phyloP scores from a whole-genome alignment of 1,140 invertebrate genomes.

The Amyelois transitella region DNA sequence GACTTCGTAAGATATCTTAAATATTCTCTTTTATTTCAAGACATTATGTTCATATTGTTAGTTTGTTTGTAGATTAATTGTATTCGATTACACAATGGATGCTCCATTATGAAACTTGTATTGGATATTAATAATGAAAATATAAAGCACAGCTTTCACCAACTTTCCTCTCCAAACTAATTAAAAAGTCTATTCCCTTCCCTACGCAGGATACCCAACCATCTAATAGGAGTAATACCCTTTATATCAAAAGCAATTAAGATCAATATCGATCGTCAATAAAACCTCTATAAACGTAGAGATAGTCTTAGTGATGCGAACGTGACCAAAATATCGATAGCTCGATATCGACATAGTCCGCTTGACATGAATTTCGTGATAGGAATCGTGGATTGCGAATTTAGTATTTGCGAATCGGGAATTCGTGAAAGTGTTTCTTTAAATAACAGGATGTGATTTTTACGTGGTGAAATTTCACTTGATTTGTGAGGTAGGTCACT shows the following conservation, averaged over 20 bases:
- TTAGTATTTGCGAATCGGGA: slow-evolving; percentile 12
- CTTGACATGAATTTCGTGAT: slow-evolving; percentile 36
- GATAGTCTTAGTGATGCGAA: slow-evolving; percentile 24
- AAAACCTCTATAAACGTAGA: background rate
- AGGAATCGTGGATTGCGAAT: slow-evolving; percentile 21
- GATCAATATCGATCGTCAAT: slow-evolving; percentile 13
- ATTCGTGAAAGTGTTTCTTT: slow-evolving; percentile 8
- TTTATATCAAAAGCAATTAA: slow-evolving; percentile 3
- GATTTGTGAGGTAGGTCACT: background rate
- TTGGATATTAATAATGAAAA: background rate
- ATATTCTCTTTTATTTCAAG: no score
- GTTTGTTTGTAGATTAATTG: no score
- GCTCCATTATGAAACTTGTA: background rate
- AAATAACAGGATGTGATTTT: slow-evolving; percentile 3
- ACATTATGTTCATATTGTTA: no score
- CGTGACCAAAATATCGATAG: slow-evolving; percentile 38
- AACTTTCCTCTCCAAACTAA: slow-evolving; percentile 14
- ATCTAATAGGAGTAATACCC: background rate
- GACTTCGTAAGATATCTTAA: no score
- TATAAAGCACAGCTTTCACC: background rate
- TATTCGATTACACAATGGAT: no score
- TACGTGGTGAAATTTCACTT: background rate
- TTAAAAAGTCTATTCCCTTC: slow-evolving; percentile 13
- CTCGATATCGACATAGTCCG: slow-evolving; percentile 13
- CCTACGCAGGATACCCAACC: background rate